A percentile compares a stretch with the other conserved stretches of the same genome.
Conservation (phyloP, 2,888 invertebrate genomes). For the Diarsia rubi region DNA sequence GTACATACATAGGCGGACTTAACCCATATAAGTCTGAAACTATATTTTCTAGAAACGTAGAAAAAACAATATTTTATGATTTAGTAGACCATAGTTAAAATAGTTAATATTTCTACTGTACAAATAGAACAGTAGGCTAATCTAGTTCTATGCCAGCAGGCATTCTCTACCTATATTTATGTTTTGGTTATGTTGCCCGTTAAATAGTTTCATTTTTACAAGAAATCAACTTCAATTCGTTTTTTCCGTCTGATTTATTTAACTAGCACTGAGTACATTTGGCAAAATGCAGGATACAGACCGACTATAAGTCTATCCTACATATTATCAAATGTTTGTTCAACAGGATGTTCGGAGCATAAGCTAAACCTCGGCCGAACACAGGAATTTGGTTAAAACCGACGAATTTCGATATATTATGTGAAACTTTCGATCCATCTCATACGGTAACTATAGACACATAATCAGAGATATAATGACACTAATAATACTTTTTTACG, state of each 20-base stretch:
- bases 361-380: neutral
- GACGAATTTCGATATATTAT: neutral
- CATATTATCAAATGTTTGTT: neutral
- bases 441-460: conserved; percentile 28
- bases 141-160: too few species aligned
- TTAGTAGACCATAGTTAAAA: too few species aligned
- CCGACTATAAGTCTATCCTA: neutral
- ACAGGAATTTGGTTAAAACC: neutral
- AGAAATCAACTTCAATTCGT: neutral
- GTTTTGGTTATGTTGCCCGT: neutral
- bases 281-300: neutral
- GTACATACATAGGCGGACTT: too few species aligned
- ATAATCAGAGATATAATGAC: conserved; percentile 36
- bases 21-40: too few species aligned
- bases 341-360: neutral
- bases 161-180: too few species aligned
- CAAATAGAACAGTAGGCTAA: too few species aligned
- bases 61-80: too few species aligned
- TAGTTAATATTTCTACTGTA: too few species aligned
- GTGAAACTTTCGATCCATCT: neutral
- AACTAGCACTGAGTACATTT: neutral
- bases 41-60: too few species aligned
- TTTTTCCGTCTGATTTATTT: neutral
- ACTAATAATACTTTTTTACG: conserved; percentile 25
- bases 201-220: neutral